Conservation (phyloP, 2,113 vertebrate genomes). For the Percina caprodes region DNA sequence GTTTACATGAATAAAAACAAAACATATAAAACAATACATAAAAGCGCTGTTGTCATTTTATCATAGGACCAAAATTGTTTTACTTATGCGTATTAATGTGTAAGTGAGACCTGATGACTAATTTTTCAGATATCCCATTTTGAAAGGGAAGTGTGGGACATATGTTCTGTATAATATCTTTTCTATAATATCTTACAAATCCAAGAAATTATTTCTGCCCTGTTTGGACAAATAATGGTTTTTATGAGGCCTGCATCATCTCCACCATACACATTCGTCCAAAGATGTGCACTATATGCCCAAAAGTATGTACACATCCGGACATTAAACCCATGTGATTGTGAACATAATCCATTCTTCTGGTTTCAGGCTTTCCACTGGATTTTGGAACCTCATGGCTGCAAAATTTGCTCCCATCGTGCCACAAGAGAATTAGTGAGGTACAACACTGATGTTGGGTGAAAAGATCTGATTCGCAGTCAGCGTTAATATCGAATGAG, state of each 20-base stretch:
- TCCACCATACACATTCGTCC: background rate
- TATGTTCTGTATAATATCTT: background rate
- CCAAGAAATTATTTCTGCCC: background rate
- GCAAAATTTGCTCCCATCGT: background rate
- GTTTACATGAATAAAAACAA: constrained; percentile 8
- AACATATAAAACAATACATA: background rate
- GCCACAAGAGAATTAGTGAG: background rate
- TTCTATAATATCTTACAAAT: background rate
- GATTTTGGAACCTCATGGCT: background rate
- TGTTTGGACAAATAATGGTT: background rate
- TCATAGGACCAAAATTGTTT: background rate
- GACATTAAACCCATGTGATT: background rate
- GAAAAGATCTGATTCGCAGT: background rate
- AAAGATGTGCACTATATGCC: background rate
- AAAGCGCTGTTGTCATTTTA: background rate
- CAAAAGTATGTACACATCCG: background rate
- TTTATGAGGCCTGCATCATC: background rate
- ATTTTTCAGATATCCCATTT: background rate
- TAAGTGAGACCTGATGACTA: background rate
- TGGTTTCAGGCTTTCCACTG: background rate
- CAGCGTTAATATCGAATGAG: background rate
- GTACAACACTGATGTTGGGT: background rate
- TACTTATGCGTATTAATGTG: background rate
- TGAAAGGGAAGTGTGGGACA: background rate
- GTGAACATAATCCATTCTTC: background rate